Percentiles rank a stretch among this genome's conserved stretches.
Evolutionary conservation across 2,888 invertebrate species (phyloP).

Genomic region (Prostheceraeus crozeri): DNA sequence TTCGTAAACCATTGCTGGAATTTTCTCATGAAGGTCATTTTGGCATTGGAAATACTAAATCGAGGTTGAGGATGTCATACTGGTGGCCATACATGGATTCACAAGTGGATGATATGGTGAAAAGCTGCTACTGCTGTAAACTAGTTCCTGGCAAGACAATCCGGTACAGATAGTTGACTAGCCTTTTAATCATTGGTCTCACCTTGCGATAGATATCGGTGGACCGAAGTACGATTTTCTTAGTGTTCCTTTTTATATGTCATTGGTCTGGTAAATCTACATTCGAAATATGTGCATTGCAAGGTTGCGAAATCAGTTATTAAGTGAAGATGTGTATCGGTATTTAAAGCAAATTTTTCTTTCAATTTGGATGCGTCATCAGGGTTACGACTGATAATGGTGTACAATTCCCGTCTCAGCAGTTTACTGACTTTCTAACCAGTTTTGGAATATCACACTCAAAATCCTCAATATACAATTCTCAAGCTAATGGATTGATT

Average conservation of each 20-base stretch:
- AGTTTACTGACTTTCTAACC: conserved; percentile 19
- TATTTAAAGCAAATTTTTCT: background rate
- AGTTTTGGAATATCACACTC: conserved; percentile 24
- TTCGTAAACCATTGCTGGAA: conserved; percentile 11
- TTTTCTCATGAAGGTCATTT: conserved; percentile 29
- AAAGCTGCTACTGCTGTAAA: conserved; percentile 17
- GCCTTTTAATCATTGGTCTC: conserved; percentile 1
- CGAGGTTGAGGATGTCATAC: no score
- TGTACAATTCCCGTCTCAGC: conserved; percentile 18
- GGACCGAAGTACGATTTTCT: conserved; percentile 14
- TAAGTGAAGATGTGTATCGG: no score
- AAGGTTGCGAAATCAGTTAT: conserved; percentile 25
- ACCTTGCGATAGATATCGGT: conserved; percentile 26
- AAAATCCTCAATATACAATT: conserved; percentile 29
- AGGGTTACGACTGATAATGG: conserved; percentile 18
- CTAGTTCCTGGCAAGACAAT: conserved; percentile 18
- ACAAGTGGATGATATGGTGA: background rate
- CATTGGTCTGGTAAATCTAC: conserved; percentile 22
- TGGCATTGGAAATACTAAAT: conserved; percentile 13
- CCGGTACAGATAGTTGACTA: conserved; percentile 24
- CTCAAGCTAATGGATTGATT: conserved; percentile 25
- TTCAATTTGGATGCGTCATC: conserved; percentile 9
- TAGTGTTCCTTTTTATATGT: conserved; percentile 26
- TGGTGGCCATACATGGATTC: conserved; percentile 27
- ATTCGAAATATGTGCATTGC: conserved; percentile 16